phyloP scores from a whole-genome alignment of 2,888 invertebrate species.

The Daptonema setosum region DNA sequence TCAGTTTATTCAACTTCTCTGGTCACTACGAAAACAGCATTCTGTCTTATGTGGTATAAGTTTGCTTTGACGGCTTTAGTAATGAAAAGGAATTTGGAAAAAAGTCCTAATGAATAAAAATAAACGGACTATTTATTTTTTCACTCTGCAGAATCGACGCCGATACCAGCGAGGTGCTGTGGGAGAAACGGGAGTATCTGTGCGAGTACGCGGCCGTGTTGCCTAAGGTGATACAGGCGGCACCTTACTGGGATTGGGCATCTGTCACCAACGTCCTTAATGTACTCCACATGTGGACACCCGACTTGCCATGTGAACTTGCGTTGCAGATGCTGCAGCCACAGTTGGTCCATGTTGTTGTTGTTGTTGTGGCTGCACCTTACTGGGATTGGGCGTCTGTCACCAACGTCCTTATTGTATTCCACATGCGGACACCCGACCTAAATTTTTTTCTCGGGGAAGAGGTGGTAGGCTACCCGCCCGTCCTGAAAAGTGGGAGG shows the following conservation, averaged over 20 bases:
- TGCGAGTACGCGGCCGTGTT: slow-evolving; percentile 23
- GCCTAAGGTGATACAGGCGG: slow-evolving; percentile 28
- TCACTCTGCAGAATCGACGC: slow-evolving; percentile 24
- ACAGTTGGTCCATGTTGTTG: slow-evolving; percentile 45
- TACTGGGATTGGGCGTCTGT: slow-evolving; percentile 71
- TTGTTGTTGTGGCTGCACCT: no score
- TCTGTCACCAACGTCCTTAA: slow-evolving; percentile 64
- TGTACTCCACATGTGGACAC: slow-evolving; percentile 55
- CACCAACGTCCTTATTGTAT: slow-evolving; percentile 59
- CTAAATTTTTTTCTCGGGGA: slow-evolving; percentile 39
- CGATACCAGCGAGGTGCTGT: slow-evolving; percentile 30
- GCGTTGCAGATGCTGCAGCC: slow-evolving; percentile 76
- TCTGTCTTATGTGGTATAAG: no score
- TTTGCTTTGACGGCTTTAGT: no score
- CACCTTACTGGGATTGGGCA: slow-evolving; percentile 60
- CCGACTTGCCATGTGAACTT: slow-evolving; percentile 48
- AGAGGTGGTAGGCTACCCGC: no score
- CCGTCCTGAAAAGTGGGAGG: no score
- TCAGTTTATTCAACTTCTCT: no score
- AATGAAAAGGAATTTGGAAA: no score
- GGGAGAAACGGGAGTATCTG: slow-evolving; percentile 31
- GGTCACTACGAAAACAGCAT: no score
- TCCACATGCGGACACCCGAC: slow-evolving; percentile 54
- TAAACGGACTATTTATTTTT: no score
- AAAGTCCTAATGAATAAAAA: no score